Conservation (phyloP, 2,888 invertebrate genomes). For the Cheilosia grossa region DNA sequence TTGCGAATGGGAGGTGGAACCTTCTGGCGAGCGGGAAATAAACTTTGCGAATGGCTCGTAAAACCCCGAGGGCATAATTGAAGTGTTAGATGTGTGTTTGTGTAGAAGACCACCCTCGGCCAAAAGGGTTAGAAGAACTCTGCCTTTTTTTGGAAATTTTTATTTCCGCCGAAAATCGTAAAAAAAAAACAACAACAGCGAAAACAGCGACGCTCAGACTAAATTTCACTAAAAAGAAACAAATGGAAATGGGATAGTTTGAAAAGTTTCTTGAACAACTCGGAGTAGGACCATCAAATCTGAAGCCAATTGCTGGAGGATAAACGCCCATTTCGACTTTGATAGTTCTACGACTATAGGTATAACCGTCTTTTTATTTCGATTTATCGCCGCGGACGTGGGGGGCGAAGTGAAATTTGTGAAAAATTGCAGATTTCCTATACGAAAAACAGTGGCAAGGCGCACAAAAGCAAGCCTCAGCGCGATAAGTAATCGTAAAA, state of each 20-base stretch:
- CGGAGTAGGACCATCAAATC: constrained; percentile 57
- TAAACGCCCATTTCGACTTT: constrained; percentile 70
- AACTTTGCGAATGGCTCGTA: constrained; percentile 66
- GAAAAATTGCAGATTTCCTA: constrained; percentile 45
- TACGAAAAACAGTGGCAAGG: not conserved
- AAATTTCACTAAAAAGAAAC: constrained; percentile 62
- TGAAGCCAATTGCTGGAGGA: constrained; percentile 70
- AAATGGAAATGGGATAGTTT: constrained; percentile 63
- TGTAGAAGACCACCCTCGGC: constrained; percentile 26
- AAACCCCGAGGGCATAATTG: constrained; percentile 52
- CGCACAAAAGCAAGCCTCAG: not conserved
- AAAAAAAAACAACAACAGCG: constrained; percentile 21
- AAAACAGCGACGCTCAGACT: constrained; percentile 9
- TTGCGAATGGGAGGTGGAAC: constrained; percentile 43
- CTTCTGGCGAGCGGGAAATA: constrained; percentile 70
- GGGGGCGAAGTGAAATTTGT: constrained; percentile 8
- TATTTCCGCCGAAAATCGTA: constrained; percentile 58
- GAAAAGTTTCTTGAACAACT: constrained; percentile 57
- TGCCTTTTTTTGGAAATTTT: constrained; percentile 18
- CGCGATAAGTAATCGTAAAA: constrained; percentile 3
- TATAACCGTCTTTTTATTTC: constrained; percentile 43
- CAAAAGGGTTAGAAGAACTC: constrained; percentile 50
- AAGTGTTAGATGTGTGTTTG: constrained; percentile 57
- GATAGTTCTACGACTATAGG: constrained; percentile 56
- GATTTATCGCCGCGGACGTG: not conserved